Conservation (phyloP, 1,140 invertebrate species). For the Tetramorium simillimum region DNA sequence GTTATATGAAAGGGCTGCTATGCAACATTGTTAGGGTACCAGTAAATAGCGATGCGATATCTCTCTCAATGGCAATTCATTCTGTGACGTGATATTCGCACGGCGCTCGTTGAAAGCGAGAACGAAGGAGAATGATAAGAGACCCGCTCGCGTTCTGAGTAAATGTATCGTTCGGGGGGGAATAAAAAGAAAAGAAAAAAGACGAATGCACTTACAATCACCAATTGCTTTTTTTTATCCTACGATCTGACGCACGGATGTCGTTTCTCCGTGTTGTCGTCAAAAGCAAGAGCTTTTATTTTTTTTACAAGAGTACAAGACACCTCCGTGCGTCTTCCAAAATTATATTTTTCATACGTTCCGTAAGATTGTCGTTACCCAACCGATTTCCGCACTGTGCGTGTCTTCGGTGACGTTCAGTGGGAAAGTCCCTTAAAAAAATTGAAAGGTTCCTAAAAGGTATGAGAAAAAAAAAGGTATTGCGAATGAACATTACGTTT, state of each 20-base stretch:
- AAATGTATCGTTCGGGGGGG: conserved; percentile 9
- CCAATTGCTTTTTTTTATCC: conserved; percentile 76
- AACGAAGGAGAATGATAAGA: background rate
- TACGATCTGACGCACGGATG: background rate
- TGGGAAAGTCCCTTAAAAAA: conserved; percentile 30
- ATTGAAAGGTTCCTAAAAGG: conserved; percentile 10
- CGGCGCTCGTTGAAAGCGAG: background rate
- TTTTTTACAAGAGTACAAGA: conserved; percentile 2
- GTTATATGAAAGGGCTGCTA: conserved; percentile 85
- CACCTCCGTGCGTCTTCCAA: background rate
- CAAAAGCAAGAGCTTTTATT: background rate
- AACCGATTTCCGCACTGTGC: background rate
- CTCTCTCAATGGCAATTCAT: conserved; percentile 53
- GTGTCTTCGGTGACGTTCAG: conserved; percentile 2
- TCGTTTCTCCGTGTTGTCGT: background rate
- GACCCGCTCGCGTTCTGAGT: conserved; percentile 7
- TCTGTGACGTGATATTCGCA: conserved; percentile 11
- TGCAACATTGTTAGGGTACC: conserved; percentile 70
- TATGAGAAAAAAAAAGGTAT: background rate
- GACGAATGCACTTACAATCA: conserved; percentile 64
- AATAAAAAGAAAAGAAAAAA: background rate
- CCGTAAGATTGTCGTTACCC: background rate
- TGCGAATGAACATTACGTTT: conserved; percentile 9
- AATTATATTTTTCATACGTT: background rate
- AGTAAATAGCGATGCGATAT: conserved; percentile 20